Evolutionary conservation across 2,797 vertebrate species (phyloP).

Genomic region (Silurus aristotelis): DNA sequence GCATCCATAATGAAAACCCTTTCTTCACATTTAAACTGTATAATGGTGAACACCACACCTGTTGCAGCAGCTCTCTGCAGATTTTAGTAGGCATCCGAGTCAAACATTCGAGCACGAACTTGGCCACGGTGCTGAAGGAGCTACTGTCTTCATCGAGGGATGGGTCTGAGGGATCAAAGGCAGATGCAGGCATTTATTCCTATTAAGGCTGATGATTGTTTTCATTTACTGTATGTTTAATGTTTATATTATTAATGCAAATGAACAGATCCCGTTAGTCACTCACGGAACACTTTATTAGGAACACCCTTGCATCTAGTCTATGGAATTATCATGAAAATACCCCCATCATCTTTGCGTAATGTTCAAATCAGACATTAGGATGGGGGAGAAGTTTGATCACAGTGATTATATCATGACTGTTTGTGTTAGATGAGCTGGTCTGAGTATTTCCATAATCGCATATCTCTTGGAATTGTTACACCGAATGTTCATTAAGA

Average conservation of each 20-base stretch:
- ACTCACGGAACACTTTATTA: neutral
- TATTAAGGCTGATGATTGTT: neutral
- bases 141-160: slow-evolving; percentile 61
- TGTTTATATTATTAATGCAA: neutral
- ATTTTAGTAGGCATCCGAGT: slow-evolving; percentile 71
- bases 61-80: slow-evolving; percentile 72
- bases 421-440: neutral
- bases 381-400: neutral
- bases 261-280: no score
- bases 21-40: neutral
- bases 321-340: no score
- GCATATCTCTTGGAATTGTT: neutral
- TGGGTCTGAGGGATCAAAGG: slow-evolving; percentile 60
- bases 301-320: neutral
- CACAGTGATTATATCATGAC: neutral
- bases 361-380: neutral
- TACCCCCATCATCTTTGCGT: no score
- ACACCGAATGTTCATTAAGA: neutral
- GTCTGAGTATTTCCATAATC: neutral
- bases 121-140: slow-evolving; percentile 66
- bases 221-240: neutral
- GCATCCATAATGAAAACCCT: no score
- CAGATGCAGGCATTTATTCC: neutral
- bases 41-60: slow-evolving; percentile 61
- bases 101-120: slow-evolving; percentile 74